phyloP scores from a whole-genome alignment of 2,113 vertebrate genomes.

The Pontoporia blainvillei region DNA sequence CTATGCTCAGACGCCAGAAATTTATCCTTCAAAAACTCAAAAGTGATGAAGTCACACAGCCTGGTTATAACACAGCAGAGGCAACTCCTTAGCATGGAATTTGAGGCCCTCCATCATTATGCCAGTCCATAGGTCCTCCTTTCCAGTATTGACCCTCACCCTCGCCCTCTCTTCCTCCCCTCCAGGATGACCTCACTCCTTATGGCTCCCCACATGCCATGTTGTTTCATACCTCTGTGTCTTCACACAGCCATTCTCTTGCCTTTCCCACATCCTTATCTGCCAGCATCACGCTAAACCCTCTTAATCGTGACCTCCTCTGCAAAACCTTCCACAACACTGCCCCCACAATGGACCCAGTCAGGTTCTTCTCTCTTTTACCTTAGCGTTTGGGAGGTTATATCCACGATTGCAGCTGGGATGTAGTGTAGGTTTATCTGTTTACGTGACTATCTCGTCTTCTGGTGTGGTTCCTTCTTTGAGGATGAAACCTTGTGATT shows the following conservation, averaged over 20 bases:
- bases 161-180: neutral
- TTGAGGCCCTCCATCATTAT: neutral
- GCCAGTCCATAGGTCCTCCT: neutral
- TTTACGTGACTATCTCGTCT: neutral
- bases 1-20: neutral
- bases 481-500: neutral
- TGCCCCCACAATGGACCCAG: neutral
- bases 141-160: neutral
- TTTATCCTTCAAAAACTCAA: neutral
- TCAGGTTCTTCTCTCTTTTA: neutral
- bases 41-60: neutral
- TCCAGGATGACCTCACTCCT: neutral
- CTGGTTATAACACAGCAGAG: neutral
- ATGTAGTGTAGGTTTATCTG: neutral
- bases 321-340: neutral
- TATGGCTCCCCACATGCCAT: accelerated
- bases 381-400: neutral
- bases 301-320: neutral
- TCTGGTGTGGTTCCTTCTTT: neutral
- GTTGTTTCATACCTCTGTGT: neutral
- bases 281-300: neutral
- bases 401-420: neutral
- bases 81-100: neutral
- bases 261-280: neutral
- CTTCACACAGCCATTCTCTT: neutral